Conservation (phyloP, 2,797 vertebrate genomes). For the Tauraco hartlaubi region DNA sequence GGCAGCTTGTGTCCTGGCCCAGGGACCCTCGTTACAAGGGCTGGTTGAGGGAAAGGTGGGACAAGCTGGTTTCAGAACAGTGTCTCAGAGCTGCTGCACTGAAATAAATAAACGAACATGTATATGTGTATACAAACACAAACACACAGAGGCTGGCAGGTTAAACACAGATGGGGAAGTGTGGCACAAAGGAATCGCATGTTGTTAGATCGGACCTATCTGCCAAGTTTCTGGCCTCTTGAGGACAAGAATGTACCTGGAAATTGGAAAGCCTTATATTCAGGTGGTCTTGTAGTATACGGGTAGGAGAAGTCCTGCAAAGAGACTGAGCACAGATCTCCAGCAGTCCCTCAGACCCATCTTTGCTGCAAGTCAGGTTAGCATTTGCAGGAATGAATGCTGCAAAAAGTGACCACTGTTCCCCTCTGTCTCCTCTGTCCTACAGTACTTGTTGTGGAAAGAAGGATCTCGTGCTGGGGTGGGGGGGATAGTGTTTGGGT, state of each 20-base stretch:
- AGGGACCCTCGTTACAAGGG: not conserved
- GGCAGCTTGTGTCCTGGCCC: not conserved
- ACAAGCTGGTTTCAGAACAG: not conserved
- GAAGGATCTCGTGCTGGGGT: accelerated
- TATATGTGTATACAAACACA: accelerated
- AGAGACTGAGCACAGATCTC: not conserved
- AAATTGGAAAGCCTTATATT: not conserved
- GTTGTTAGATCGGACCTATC: not conserved
- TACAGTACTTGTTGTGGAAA: not conserved
- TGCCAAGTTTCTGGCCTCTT: not conserved
- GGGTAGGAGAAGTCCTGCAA: not conserved
- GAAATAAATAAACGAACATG: not conserved
- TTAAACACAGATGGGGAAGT: not conserved
- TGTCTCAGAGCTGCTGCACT: not conserved
- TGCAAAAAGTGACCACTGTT: not conserved
- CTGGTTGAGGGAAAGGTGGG: not conserved
- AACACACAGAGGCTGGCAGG: not conserved
- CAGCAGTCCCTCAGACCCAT: not conserved
- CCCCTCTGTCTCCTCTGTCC: not conserved
- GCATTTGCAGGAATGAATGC: not conserved
- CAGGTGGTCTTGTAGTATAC: not conserved
- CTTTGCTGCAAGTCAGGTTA: not conserved
- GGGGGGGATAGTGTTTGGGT: not conserved
- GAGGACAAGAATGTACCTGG: not conserved
- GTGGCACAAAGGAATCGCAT: not conserved